Percentiles rank a stretch among this genome's conserved stretches.
These are phyloP conservation scores for Colaptes auratus DNA, from an alignment of 2,113 vertebrate genomes.

Conservation along the genomic window DNA sequence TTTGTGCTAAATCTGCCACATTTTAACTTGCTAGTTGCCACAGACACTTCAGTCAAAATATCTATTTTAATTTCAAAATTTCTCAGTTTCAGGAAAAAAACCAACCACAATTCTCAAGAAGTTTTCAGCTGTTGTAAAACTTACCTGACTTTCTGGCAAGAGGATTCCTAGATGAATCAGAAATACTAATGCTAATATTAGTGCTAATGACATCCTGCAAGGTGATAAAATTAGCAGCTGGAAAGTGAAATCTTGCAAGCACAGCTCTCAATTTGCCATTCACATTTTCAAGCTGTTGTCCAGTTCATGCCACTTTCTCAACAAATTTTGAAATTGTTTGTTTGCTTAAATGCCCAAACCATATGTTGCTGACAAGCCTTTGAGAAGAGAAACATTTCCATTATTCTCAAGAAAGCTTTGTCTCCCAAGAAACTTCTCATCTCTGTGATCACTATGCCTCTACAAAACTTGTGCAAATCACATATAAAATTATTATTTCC, in stretches of 20 bases:
- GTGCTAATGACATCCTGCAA: constrained; percentile 35
- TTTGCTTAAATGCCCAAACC: neutral
- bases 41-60: neutral
- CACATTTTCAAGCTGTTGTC: constrained; percentile 1
- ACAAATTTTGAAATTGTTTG: neutral
- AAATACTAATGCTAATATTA: neutral
- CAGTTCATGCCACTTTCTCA: neutral
- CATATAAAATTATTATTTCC: neutral
- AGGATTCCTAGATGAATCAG: neutral
- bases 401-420: neutral
- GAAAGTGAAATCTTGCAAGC: constrained; percentile 9
- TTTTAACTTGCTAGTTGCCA: neutral
- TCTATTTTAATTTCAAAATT: neutral
- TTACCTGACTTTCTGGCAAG: neutral
- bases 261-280: constrained; percentile 8
- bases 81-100: neutral
- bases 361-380: neutral
- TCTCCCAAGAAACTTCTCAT: neutral
- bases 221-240: constrained; percentile 32
- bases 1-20: neutral
- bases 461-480: neutral
- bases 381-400: neutral
- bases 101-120: neutral
- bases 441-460: neutral
- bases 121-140: neutral